Base-by-base conservation (phyloP, 2,797 vertebrate species). In the Melanotaenia pygmaea region DNA sequence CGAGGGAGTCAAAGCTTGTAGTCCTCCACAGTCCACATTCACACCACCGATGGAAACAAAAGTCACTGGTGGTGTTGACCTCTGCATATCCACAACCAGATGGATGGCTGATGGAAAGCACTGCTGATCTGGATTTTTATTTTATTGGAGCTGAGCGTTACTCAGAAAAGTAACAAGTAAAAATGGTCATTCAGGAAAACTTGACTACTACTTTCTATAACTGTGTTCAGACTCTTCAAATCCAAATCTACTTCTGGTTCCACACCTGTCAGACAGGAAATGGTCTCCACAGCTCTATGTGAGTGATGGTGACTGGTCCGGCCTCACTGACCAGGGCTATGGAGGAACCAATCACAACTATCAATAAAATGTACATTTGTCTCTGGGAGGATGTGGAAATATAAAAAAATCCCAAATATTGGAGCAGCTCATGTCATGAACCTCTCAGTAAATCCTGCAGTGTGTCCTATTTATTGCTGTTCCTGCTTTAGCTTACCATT, bases 401-500 rank as follows among this genome's bases (percentile, higher is more conserved):
- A 24, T 51, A 51, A 51, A 51, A 51, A 5, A 51, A 22, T 51
- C n/a, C 5, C 16, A 51, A 24, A 24, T 10, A 24, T 51, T 51
- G 3, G 22, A 22, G n/a, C 3, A 24, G 47, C 47, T 51, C 7
- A 13, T 40, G 4, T 12, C 59, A 43, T 3, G 9, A 26, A 61
- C 20, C 20, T 35, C 5, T 13, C n/a, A 26, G 37, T 40, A 7
- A 28, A 61, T 32, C 20, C 18, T 57, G 50, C 24, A 22, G 24
- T 20, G 9, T 10, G 13, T 40, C 47, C 26, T 26, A 26, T 57
- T 74, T 38, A 57, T 34, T 54, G 57, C 2, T 63, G 11, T 40
- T 75, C 40, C 50, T 40, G 1, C 43, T n/a, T 70, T n/a, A 50
- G 28, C 63, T 47, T 66, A 59, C 69, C 30, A 72, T 70, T 78